Base-by-base conservation (phyloP, 2,888 invertebrate species). In the Sepiola atlantica region DNA sequence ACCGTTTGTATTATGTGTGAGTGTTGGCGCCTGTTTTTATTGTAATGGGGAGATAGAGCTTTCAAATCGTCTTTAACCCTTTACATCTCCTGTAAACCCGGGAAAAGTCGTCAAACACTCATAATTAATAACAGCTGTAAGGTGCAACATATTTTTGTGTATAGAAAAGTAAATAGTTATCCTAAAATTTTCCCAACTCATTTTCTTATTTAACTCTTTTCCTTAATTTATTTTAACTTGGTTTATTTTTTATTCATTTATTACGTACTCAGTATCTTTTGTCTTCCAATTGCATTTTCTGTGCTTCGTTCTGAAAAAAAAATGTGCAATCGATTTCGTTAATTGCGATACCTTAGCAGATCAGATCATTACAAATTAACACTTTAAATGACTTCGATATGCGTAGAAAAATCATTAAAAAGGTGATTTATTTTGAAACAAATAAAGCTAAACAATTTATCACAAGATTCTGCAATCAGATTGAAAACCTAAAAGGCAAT, bases 401-500 rank as follows among this genome's bases (percentile, higher is more conserved):
- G 77, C 16, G 77, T 77, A 77, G 21, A 77, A 77, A 77, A 77
- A 77, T 77, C 77, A 77, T 77, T 77, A n/a, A 77, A 77, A 77
- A 77, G n/a, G 77, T 77, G 77, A 77, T 77, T 77, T 77, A 77
- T 77, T 77, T 77, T 77, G n/a, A 77, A 77, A 77, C 77, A 77
- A 77, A 77, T 77, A 32, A 77, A 77, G n/a, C 2, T 2, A n/a
- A 77, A 77, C n/a, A 32, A n/a, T 77, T 77, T 16, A 77, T 77
- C 77, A 16, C n/a, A 18, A 1, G 77, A n/a, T n/a, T 77, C n/a
- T 77, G 77, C 77, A n/a, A 77, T 77, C 77, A 77, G 77, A 77
- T 77, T n/a, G 77, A 77, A 77, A 14, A 77, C n/a, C n/a, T 16
- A n/a, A 77, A n/a, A 77, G 77, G n/a, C 77, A 32, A 32, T n/a